These are phyloP conservation scores for Pocillopora meandrina DNA, from an alignment of 92 coral and sea anemone genomes.

Conservation along the genomic window DNA sequence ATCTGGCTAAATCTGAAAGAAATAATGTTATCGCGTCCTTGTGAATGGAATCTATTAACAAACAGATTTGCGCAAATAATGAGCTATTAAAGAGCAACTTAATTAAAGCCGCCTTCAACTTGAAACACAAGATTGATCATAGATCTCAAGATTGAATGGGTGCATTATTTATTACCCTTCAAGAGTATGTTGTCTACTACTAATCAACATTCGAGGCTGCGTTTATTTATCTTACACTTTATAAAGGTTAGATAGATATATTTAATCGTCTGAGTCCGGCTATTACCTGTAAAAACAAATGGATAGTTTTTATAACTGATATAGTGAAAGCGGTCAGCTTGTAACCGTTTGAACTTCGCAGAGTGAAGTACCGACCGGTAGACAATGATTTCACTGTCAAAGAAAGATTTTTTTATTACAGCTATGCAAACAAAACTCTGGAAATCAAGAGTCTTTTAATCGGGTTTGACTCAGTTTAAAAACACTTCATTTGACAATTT, in stretches of 20 bases:
- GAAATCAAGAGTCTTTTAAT: no score
- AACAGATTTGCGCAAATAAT: constrained; percentile 13
- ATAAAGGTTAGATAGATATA: background rate
- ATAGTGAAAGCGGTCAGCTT: background rate
- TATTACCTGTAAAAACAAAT: background rate
- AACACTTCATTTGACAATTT: no score
- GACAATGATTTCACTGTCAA: background rate
- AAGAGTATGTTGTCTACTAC: background rate
- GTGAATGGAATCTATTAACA: constrained; percentile 20
- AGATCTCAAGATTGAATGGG: background rate
- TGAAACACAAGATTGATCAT: background rate
- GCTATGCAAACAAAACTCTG: no score
- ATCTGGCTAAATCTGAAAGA: constrained; percentile 29
- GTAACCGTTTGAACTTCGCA: background rate
- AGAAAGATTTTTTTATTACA: no score
- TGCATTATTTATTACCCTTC: background rate
- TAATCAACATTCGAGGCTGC: background rate
- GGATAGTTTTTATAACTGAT: background rate
- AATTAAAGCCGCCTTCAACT: background rate
- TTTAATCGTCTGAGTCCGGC: background rate
- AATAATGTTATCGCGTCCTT: constrained; percentile 19
- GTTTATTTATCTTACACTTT: background rate
- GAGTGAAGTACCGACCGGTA: background rate
- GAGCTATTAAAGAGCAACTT: constrained; percentile 1
- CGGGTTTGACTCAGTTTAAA: no score